Evolutionary conservation across 1,140 invertebrate genomes (phyloP), one percentile per base, ranked within the genome.

Genomic region (Drosophila subpulchrella): DNA sequence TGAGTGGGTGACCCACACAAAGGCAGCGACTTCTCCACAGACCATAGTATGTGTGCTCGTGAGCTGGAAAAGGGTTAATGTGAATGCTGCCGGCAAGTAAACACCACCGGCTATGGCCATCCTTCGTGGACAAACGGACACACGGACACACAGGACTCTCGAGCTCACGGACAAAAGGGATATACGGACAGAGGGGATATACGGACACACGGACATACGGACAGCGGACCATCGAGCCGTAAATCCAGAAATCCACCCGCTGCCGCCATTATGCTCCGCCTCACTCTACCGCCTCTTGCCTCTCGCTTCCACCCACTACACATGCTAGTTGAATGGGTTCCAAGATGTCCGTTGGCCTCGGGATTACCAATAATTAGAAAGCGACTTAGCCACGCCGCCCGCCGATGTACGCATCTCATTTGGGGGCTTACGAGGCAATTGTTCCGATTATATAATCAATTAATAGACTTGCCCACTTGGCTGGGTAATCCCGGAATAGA

Each of bases 61-160:
- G 63, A 50, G 55, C 17, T 20, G 51, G 44, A 61, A 86, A 88
- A 88, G 83, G 83, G 83, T 88, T 88, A 88, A 80, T 88, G 83
- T 88, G 88, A 88, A 80, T 88, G 76, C 84, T 76, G 72, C 54
- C 68, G 84, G 84, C 84, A 84, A 88, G 77, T 55, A 88, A 89
- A 84, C 84, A 88, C 84, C 84, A 88, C 84, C 84, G 84, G 84
- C 84, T 81, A 81, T 54, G 36, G 62, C 60, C 27, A 62, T 70
- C 63, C 48, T 59, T 70, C 20, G 20, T 32, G 70, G 62, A 44
- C 63, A 70, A 55, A 17, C 65, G 62, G 72, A 55, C 70, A 60
- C 13, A 42, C 17, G 17, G 46, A 58, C 20, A 44, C 30, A 34
- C 7, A 10, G 32, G 32, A 34, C 32, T 34, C 32, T 34, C 32